Evolutionary conservation across 1,140 invertebrate genomes (phyloP), one percentile per base, ranked within the genome.

Genomic region (Coelopa frigida): DNA sequence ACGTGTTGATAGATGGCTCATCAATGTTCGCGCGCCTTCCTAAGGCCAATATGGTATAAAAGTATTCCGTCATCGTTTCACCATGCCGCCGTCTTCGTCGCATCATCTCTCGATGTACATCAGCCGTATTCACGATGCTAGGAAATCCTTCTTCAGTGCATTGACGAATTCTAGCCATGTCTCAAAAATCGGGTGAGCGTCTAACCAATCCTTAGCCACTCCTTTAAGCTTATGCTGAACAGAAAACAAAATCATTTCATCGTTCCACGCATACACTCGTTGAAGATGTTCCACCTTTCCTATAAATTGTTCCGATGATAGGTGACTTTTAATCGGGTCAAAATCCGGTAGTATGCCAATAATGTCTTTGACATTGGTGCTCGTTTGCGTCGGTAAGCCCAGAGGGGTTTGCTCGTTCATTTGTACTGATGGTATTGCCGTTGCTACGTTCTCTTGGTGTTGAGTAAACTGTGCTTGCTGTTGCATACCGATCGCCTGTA

Each of bases 341-440:
- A 14, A 42, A 12, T 42, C 40, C 5, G 40, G 40, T 27, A 40
- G 20, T n/a, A n/a, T n/a, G n/a, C n/a, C n/a, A n/a, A n/a, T n/a
- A n/a, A n/a, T n/a, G n/a, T n/a, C n/a, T n/a, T n/a, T n/a, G n/a
- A n/a, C n/a, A n/a, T n/a, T n/a, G n/a, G n/a, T n/a, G n/a, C n/a
- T n/a, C n/a, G n/a, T n/a, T n/a, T n/a, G n/a, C n/a, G n/a, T n/a
- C n/a, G n/a, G n/a, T n/a, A n/a, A n/a, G n/a, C n/a, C n/a, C n/a
- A n/a, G n/a, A n/a, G n/a, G n/a, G n/a, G n/a, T n/a, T n/a, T n/a
- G n/a, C n/a, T n/a, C n/a, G n/a, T n/a, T n/a, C n/a, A n/a, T n/a
- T n/a, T n/a, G n/a, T n/a, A n/a, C n/a, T n/a, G n/a, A n/a, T n/a
- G n/a, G n/a, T n/a, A n/a, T n/a, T n/a, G n/a, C n/a, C n/a, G n/a